Percentiles rank a stretch among this genome's conserved stretches.
Conservation (phyloP, 2,888 invertebrate species). For the Deladenus siricidicola region DNA sequence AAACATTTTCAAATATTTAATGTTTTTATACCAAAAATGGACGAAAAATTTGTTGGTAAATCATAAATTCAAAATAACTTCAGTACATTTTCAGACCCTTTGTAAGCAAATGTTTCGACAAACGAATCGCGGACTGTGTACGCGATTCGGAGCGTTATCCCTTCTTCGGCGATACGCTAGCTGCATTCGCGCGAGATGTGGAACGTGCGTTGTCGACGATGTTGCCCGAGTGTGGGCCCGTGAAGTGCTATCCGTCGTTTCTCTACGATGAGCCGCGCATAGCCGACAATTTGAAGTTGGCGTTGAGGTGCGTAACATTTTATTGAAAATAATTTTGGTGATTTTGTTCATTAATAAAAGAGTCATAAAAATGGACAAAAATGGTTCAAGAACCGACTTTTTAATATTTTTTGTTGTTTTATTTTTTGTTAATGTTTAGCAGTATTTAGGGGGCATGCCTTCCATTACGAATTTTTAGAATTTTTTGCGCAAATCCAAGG, state of each 20-base stretch:
- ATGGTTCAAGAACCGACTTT: too few species aligned
- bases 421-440: too few species aligned
- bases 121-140: background rate
- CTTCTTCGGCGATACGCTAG: conserved; percentile 25
- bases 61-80: too few species aligned
- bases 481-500: too few species aligned
- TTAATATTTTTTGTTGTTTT: too few species aligned
- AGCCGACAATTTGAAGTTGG: background rate
- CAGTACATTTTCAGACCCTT: too few species aligned
- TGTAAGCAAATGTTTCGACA: too few species aligned
- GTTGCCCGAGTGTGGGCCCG: conserved; percentile 22
- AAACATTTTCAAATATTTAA: background rate
- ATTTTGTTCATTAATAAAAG: background rate
- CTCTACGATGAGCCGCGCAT: conserved; percentile 15
- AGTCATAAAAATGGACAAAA: too few species aligned
- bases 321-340: background rate
- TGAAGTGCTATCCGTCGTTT: conserved; percentile 12
- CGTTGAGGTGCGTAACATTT: conserved; percentile 9
- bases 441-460: too few species aligned
- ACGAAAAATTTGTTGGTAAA: background rate
- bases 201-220: conserved; percentile 13
- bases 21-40: background rate
- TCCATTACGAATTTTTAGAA: too few species aligned
- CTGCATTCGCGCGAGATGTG: conserved; percentile 17
- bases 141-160: conserved; percentile 22